These are phyloP conservation scores for Drosophila pruinosa DNA, from an alignment of 1,140 invertebrate species.

Conservation along the genomic window DNA sequence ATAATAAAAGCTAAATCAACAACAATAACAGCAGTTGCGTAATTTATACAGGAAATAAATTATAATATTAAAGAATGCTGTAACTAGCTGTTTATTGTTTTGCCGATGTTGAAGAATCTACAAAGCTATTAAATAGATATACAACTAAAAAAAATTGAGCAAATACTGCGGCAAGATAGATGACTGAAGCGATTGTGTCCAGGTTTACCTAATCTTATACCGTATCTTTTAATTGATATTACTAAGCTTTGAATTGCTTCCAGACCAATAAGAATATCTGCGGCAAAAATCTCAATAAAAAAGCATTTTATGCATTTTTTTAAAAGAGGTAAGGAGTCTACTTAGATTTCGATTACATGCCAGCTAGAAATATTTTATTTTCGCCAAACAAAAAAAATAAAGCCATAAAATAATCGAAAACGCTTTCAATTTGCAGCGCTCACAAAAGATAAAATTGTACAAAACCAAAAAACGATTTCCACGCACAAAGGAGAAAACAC, in stretches of 20 bases:
- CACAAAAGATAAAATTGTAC: conserved; percentile 10
- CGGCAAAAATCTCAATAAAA: conserved; percentile 16
- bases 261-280: not conserved
- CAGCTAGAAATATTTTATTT: not conserved
- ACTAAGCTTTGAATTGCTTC: not conserved
- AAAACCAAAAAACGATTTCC: conserved; percentile 11
- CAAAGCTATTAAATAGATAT: too few relatives aligned
- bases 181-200: too few relatives aligned
- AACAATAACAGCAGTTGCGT: conserved; percentile 29
- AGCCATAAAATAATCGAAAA: not conserved
- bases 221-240: not conserved
- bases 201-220: too few relatives aligned
- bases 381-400: not conserved
- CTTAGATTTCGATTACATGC: conserved; percentile 5
- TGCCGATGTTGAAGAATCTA: not conserved
- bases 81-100: too few relatives aligned
- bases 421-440: conserved; percentile 2
- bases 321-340: not conserved
- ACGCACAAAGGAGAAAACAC: not conserved
- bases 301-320: not conserved
- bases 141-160: not conserved
- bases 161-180: too few relatives aligned
- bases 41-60: conserved; percentile 29
- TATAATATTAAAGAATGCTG: not conserved
- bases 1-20: conserved; percentile 13